Evolutionary conservation across 2,888 invertebrate species (phyloP), one percentile per base, ranked within the genome.

Genomic region (Ashinkailepas kermadecensis): DNA sequence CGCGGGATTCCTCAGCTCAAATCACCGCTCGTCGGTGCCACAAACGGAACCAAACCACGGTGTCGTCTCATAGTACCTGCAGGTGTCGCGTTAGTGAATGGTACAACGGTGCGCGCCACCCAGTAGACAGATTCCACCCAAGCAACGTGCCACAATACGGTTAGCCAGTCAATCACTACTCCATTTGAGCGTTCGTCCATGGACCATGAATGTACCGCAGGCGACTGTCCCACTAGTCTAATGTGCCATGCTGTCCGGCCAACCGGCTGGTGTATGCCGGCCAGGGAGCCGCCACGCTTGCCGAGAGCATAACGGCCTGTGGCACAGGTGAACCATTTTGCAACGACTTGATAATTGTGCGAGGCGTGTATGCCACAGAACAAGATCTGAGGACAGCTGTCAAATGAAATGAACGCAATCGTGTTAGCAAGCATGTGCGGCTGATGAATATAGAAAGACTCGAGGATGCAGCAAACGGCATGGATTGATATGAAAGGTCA

Each of bases 371-470:
- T 54, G 74, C 54, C 74, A 18, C 74, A 18, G 54, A 74, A 74
- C 39, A 25, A 67, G 74, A 74, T 74, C 74, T 74, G 74, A 74
- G 54, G 74, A 74, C 74, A 74, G 74, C 54, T 54, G 74, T 74
- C 74, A 74, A 18, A 21, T 54, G 21, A 74, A 74, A 54, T 74
- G 39, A 67, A 70, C 70, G 13, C 70, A 70, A 23, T 70, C 23
- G 39, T 39, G 39, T 39, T 39, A 39, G 39, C 39, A 39, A 39
- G 39, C 39, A 39, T 39, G 39, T 39, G 39, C 39, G 39, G 39
- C 39, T 39, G 39, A 39, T 39, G 39, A 39, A 39, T 39, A 39
- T 39, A 39, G 39, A n/a, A n/a, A 39, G 39, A 39, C 39, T 39
- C 39, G 39, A 39, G 39, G 39, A 39, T 39, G 39, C 39, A 39